Base-by-base conservation (phyloP, 2,888 invertebrate species). In the Tenodera sinensis region DNA sequence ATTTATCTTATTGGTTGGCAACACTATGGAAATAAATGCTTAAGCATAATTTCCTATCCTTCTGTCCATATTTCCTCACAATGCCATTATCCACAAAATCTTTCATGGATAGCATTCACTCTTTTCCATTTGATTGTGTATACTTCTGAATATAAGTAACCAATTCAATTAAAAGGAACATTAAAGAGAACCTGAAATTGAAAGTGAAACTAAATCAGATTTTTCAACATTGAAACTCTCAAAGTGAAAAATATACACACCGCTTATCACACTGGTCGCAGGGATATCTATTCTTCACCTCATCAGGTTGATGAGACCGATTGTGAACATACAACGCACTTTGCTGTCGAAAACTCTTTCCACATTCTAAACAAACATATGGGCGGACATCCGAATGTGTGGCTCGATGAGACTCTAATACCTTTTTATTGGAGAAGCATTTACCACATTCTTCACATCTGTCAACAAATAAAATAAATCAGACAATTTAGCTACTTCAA, bases 191-290 rank as follows among this genome's bases (percentile, higher is more conserved):
- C 2, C 4, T 34, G 34, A 7, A 0, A 7, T 34, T 34, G 7
- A 34, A 34, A 34, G 7, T 7, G 0, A 34, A 0, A 34, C 34
- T 34, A 7, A 3, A 3, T 34, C 6, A 3, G 7, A 7, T 0
- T 34, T 34, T 34, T 34, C 34, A 34, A 34, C 34, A 34, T 34
- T 34, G 3, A 34, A 34, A 34, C 34, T 7, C 34, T 34, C 6
- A 34, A 34, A 34, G 6, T 34, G 34, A 34, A 34, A 34, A 71
- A 20, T 71, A 20, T 71, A 3, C 54, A 71, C 91, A 93, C 92
- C 93, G 93, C 92, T 95, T 95, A 90, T 95, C 94, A 91, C 95
- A 95, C 90, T 94, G 94, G 92, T 95, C 95, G 91, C 95, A 95
- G n/a, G 94, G 94, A 92, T 93, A 94, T 91, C 94, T 93, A 92